Conservation (phyloP, 2,888 invertebrate species). For the Panopea generosa region DNA sequence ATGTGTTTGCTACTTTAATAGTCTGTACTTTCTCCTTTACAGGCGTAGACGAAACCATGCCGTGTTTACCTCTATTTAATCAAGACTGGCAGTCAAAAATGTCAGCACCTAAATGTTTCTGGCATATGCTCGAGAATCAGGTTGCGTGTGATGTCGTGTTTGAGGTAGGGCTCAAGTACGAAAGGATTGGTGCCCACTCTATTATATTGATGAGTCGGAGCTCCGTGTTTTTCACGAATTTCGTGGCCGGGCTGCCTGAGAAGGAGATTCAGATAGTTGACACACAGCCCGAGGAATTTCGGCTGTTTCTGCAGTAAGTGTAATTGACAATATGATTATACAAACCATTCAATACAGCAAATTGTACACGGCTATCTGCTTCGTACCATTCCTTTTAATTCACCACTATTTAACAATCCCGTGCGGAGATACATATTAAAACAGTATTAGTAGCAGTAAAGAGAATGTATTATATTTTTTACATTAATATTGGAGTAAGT, state of each 20-base stretch:
- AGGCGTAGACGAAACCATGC: no score
- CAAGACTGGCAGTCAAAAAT: slow-evolving; percentile 50
- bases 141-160: slow-evolving; percentile 57
- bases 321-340: no score
- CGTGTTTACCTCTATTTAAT: slow-evolving; percentile 11
- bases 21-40: no score
- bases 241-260: slow-evolving; percentile 23
- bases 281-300: slow-evolving; percentile 28
- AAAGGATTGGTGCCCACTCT: slow-evolving; percentile 54
- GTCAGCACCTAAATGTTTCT: slow-evolving; percentile 21
- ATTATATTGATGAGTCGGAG: slow-evolving; percentile 49
- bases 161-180: slow-evolving; percentile 39
- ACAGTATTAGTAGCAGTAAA: no score
- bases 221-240: slow-evolving; percentile 36
- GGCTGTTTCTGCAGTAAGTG: slow-evolving; percentile 33
- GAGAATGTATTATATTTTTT: no score
- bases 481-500: no score
- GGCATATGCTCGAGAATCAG: slow-evolving; percentile 44
- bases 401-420: no score
- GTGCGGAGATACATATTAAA: no score
- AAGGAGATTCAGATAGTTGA: slow-evolving; percentile 36
- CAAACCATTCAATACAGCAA: no score
- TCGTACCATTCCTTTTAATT: no score
- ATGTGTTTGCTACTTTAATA: no score
- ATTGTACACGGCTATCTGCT: no score